These are phyloP conservation scores for Drosophila parthenogenetica DNA, from an alignment of 2,888 invertebrate species.

Conservation along the genomic window DNA sequence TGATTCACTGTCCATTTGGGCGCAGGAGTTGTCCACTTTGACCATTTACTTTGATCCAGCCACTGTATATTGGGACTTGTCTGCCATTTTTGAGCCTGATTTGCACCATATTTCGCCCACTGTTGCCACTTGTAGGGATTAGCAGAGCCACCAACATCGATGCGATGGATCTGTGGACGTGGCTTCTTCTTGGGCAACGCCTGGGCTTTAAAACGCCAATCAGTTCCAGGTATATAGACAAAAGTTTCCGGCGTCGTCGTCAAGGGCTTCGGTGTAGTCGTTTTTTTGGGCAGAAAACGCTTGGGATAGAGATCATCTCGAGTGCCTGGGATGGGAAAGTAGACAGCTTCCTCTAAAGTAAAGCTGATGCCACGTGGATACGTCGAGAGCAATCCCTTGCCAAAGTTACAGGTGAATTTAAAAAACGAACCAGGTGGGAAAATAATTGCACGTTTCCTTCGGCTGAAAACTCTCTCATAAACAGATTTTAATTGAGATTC, in stretches of 20 bases:
- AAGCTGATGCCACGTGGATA: constrained; percentile 79
- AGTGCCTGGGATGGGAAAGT: constrained; percentile 76
- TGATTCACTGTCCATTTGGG: constrained; percentile 38
- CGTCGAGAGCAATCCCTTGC: constrained; percentile 72
- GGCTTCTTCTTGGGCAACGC: constrained; percentile 56
- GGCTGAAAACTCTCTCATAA: constrained; percentile 61
- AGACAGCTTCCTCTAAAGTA: constrained; percentile 75
- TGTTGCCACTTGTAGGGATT: constrained; percentile 71
- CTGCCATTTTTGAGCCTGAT: constrained; percentile 49
- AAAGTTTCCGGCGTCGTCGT: constrained; percentile 55
- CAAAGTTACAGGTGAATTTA: constrained; percentile 76
- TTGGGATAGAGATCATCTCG: constrained; percentile 81
- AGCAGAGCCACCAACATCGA: constrained; percentile 49
- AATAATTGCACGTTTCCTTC: constrained; percentile 77
- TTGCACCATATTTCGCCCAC: constrained; percentile 59
- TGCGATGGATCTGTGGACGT: constrained; percentile 59
- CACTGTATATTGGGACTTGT: constrained; percentile 5
- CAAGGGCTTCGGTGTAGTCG: constrained; percentile 63
- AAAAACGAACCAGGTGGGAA: constrained; percentile 78
- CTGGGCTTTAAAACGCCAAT: constrained; percentile 76
- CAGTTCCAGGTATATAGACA: constrained; percentile 79
- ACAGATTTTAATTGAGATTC: constrained; percentile 30
- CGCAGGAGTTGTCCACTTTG: constrained; percentile 66
- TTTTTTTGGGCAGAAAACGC: constrained; percentile 62
- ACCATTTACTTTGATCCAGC: constrained; percentile 41